These are phyloP conservation scores for Incurvaria masculella DNA, from an alignment of 2,888 invertebrate genomes.

Conservation along the genomic window DNA sequence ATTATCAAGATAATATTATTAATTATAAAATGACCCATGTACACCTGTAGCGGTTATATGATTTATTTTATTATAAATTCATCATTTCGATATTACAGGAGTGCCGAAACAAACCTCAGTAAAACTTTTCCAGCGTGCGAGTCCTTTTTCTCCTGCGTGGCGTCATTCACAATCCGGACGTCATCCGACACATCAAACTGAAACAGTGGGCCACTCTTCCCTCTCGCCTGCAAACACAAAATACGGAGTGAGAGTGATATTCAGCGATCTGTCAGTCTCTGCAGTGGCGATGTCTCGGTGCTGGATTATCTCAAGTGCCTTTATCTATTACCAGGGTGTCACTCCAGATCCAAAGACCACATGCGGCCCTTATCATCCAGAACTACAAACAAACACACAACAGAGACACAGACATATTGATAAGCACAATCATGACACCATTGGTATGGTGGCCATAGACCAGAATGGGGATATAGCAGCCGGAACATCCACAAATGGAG, in stretches of 20 bases:
- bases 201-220: conserved; percentile 97
- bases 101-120: conserved; percentile 50
- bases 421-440: conserved; percentile 88
- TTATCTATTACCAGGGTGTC: conserved; percentile 65
- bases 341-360: conserved; percentile 69
- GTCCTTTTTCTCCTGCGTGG: conserved; percentile 94
- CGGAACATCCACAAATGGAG: conserved; percentile 96
- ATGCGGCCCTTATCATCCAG: conserved; percentile 84
- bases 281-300: too few species aligned
- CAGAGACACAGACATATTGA: conserved; percentile 31
- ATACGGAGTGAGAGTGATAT: too few species aligned
- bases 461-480: conserved; percentile 73
- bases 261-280: too few species aligned
- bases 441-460: conserved; percentile 92
- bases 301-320: too few species aligned
- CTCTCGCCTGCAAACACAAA: conserved; percentile 81
- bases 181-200: conserved; percentile 98
- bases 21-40: too few species aligned
- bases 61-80: too few species aligned
- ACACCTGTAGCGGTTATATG: too few species aligned
- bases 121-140: conserved; percentile 98
- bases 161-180: conserved; percentile 85
- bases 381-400: conserved; percentile 7
- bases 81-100: too few species aligned
- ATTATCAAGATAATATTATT: too few species aligned